Percentiles rank a stretch among this genome's conserved stretches.
Conservation (phyloP, 2,888 invertebrate species). For the Orthosia incerta region DNA sequence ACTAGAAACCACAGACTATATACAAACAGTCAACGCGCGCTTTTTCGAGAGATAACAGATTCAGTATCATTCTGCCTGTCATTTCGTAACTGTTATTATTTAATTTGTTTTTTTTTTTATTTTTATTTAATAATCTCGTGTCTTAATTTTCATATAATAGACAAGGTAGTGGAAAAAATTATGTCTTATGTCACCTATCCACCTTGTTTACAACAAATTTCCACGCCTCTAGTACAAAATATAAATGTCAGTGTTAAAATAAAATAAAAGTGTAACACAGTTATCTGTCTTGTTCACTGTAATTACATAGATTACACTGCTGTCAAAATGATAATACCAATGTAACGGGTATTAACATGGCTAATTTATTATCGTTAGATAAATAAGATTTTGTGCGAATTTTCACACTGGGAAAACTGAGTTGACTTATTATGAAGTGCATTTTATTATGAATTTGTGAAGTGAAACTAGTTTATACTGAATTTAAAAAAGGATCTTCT, state of each 20-base stretch:
- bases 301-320: slow-evolving; percentile 45
- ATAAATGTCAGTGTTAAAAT: background rate
- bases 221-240: background rate
- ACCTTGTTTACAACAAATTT: background rate
- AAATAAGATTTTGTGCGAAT: slow-evolving; percentile 30
- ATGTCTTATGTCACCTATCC: background rate
- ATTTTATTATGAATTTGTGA: background rate
- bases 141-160: too few species aligned
- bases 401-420: background rate
- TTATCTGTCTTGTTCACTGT: slow-evolving; percentile 39
- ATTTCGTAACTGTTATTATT: too few species aligned
- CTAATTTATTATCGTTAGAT: slow-evolving; percentile 44
- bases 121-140: too few species aligned
- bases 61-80: too few species aligned
- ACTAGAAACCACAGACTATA: too few species aligned
- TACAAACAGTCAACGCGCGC: too few species aligned
- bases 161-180: too few species aligned
- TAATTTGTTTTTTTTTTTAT: too few species aligned
- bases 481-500: background rate
- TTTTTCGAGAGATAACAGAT: too few species aligned
- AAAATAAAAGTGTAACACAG: slow-evolving; percentile 14
- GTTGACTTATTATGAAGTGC: background rate
- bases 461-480: background rate
- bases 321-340: slow-evolving; percentile 45
- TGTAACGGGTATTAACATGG: slow-evolving; percentile 33